phyloP scores from a whole-genome alignment of 2,888 invertebrate species.

The Cosmia pyralina region DNA sequence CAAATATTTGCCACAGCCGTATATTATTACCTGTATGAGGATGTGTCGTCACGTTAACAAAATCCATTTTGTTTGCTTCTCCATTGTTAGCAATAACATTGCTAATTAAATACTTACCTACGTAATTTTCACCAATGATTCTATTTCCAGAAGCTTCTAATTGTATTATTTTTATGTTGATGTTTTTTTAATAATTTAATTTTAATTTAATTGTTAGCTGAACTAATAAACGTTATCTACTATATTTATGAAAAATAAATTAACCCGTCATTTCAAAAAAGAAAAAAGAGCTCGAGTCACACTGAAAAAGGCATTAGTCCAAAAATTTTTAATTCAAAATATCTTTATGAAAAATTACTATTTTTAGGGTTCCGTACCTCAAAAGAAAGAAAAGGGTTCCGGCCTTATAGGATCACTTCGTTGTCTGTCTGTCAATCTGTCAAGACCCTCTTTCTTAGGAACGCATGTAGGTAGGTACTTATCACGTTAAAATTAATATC shows the following conservation, averaged over 20 bases:
- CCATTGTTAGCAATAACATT: constrained; percentile 11
- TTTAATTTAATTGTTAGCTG: neutral
- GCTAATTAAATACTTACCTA: constrained; percentile 16
- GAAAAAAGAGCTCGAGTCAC: too few species aligned
- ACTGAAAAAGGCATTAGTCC: too few species aligned
- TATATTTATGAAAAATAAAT: neutral
- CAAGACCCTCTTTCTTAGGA: too few species aligned
- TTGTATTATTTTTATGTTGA: neutral
- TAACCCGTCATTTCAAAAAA: too few species aligned
- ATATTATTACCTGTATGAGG: neutral
- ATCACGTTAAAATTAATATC: too few species aligned
- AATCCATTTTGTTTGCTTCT: constrained; percentile 12
- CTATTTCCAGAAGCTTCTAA: constrained; percentile 10
- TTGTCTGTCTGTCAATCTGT: too few species aligned
- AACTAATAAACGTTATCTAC: neutral
- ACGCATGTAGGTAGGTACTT: too few species aligned
- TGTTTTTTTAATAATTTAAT: neutral
- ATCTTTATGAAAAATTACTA: too few species aligned
- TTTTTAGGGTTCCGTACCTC: too few species aligned
- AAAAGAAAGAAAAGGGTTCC: too few species aligned
- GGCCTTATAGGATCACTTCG: too few species aligned
- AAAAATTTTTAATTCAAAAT: too few species aligned
- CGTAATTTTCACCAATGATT: constrained; percentile 12
- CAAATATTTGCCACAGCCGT: constrained; percentile 9
- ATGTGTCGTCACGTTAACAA: neutral